Evolutionary conservation across 2,113 vertebrate species (phyloP), one percentile per base, ranked within the genome.

Genomic region (Lepus americanus): DNA sequence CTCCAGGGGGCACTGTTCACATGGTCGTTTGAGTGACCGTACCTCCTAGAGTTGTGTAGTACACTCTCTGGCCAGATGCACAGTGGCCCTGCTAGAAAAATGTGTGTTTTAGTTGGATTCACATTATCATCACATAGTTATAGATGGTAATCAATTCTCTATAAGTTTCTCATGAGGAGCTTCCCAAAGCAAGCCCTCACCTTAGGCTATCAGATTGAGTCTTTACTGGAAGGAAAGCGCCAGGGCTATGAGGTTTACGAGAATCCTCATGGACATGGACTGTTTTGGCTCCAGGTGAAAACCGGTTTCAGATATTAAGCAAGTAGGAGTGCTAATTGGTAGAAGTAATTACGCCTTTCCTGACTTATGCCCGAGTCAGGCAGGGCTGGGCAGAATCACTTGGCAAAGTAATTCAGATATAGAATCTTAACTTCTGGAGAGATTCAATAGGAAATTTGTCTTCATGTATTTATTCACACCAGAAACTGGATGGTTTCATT

Each of bases 291-390:
- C 33, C 44, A 66, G 85, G 17, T 55, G 92, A 90, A 96, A 96
- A 95, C 88, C 3, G 4, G 88, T 87, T 96, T 92, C 63, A 59
- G 59, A 36, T 79, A 87, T 95, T 72, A 91, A 88, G 93, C 36
- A 96, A 97, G 63, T 64, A 39, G 74, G 74, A 61, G 31, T 27
- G 51, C 74, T 95, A 94, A 95, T 64, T 94, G 88, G 70, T 92
- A 86, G 69, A 92, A 94, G 36, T 95, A 95, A 96, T 96, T 80
- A 61, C 9, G 44, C 69, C 93, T 93, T 94, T 87, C 64, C 74
- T 5, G 63, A 82, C 78, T 44, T 74, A 36, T 82, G 53, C 72
- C 16, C 44, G 94, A 81, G 17, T 64, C 53, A 83, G 90, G 63
- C 36, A 64, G 55, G 27, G 44, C 51, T 92, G 70, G 53, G 20